These are phyloP conservation scores for Butorides virescens DNA, from an alignment of 2,113 vertebrate genomes.

Conservation along the genomic window DNA sequence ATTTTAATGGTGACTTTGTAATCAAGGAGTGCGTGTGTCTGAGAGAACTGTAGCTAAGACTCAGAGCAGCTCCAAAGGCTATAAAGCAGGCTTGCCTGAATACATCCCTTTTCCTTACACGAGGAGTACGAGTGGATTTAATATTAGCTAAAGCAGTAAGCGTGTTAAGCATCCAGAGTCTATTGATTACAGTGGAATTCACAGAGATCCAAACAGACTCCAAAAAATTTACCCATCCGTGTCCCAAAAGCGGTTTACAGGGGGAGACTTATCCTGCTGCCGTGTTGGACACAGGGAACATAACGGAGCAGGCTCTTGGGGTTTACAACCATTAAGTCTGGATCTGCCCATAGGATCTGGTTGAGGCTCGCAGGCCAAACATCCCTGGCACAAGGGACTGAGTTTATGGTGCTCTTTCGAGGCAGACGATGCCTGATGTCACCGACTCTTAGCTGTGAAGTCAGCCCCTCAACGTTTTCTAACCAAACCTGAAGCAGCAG, in stretches of 20 bases:
- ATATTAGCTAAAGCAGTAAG: not conserved
- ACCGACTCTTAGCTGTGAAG: not conserved
- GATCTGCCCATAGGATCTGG: not conserved
- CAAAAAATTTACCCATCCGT: not conserved
- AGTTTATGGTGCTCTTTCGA: not conserved
- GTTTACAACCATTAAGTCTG: rapidly evolving
- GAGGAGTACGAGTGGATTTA: not conserved
- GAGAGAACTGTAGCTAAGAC: not conserved
- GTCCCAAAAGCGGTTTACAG: not conserved
- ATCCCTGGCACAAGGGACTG: not conserved
- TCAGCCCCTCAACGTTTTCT: not conserved
- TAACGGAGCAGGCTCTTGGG: rapidly evolving
- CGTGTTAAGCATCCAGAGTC: not conserved
- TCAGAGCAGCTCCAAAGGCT: not conserved
- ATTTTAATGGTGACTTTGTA: constrained; percentile 51
- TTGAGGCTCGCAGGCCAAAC: not conserved
- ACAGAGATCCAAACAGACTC: not conserved
- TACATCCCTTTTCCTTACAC: not conserved
- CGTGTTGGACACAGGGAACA: not conserved
- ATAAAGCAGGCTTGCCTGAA: not conserved
- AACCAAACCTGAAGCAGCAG: not conserved
- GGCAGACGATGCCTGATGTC: not conserved
- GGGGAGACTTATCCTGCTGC: not conserved
- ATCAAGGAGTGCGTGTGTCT: not conserved
- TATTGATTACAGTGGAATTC: not conserved